These are phyloP conservation scores for Todus mexicanus DNA, from an alignment of 2,797 vertebrate genomes.

Conservation along the genomic window DNA sequence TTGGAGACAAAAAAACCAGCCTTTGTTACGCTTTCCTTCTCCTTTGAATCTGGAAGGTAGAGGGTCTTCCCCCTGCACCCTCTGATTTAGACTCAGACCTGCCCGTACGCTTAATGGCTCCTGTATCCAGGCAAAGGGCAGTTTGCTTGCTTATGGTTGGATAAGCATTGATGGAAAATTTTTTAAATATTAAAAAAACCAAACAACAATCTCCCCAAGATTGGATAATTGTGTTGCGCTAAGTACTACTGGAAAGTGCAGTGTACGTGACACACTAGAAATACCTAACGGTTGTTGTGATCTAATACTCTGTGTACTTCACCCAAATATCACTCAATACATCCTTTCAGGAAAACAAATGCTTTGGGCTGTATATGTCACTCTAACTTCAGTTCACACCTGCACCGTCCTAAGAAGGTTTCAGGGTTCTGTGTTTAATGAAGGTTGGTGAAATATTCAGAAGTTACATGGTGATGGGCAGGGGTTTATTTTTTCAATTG, in stretches of 20 bases:
- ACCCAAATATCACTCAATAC: neutral
- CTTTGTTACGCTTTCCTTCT: neutral
- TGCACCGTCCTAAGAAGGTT: neutral
- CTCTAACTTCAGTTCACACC: neutral
- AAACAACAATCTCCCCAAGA: neutral
- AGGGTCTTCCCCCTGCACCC: neutral
- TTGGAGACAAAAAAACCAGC: neutral
- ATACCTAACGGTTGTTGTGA: neutral
- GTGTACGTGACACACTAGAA: neutral
- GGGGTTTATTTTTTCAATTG: neutral
- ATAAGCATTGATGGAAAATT: no score
- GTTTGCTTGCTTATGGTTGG: no score
- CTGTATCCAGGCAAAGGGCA: neutral
- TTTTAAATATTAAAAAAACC: neutral
- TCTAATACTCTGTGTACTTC: neutral
- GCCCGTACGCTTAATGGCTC: neutral
- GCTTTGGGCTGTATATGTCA: neutral
- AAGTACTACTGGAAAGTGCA: neutral
- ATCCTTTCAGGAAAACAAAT: neutral
- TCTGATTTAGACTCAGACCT: neutral
- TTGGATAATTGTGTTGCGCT: neutral
- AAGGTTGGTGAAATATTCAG: neutral
- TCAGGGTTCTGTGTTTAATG: neutral
- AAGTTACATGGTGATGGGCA: neutral
- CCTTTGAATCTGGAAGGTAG: neutral